Conservation (phyloP, 2,797 vertebrate genomes). For the Echeneis naucrates region DNA sequence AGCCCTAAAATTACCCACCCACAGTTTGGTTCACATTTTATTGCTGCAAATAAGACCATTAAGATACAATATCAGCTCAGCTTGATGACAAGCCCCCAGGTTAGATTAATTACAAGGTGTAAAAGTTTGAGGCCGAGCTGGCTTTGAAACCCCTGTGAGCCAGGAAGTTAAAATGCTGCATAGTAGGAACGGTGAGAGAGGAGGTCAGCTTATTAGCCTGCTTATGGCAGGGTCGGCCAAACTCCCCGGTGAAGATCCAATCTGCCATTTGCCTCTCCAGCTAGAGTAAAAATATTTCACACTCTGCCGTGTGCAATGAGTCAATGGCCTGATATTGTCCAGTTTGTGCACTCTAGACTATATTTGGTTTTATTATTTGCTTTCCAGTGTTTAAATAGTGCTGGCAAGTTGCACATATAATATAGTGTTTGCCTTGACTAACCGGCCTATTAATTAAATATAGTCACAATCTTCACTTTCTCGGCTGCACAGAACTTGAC, state of each 20-base stretch:
- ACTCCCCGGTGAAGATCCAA: constrained; percentile 37
- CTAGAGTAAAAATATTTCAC: constrained; percentile 23
- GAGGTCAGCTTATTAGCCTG: constrained; percentile 53
- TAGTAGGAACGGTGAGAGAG: background rate
- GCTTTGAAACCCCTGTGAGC: constrained; percentile 16
- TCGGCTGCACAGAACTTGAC: too few relatives aligned
- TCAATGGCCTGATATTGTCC: background rate
- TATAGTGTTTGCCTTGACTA: too few relatives aligned
- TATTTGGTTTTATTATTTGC: background rate
- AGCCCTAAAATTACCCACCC: constrained; percentile 20
- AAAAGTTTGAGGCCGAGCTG: constrained; percentile 19
- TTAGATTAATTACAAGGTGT: constrained; percentile 36
- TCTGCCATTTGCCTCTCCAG: constrained; percentile 36
- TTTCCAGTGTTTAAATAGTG: background rate
- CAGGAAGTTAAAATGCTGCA: constrained; percentile 29
- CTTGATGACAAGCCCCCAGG: constrained; percentile 21
- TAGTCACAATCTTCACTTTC: too few relatives aligned
- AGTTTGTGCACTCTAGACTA: background rate
- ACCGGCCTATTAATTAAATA: too few relatives aligned
- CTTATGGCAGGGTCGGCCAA: constrained; percentile 23
- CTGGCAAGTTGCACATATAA: background rate
- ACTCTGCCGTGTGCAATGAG: constrained; percentile 13
- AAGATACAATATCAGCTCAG: constrained; percentile 32
- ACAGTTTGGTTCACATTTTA: constrained; percentile 16
- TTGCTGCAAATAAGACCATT: constrained; percentile 21